These are phyloP conservation scores for Limenitis arthemis DNA, from an alignment of 2,888 invertebrate genomes.

Conservation along the genomic window DNA sequence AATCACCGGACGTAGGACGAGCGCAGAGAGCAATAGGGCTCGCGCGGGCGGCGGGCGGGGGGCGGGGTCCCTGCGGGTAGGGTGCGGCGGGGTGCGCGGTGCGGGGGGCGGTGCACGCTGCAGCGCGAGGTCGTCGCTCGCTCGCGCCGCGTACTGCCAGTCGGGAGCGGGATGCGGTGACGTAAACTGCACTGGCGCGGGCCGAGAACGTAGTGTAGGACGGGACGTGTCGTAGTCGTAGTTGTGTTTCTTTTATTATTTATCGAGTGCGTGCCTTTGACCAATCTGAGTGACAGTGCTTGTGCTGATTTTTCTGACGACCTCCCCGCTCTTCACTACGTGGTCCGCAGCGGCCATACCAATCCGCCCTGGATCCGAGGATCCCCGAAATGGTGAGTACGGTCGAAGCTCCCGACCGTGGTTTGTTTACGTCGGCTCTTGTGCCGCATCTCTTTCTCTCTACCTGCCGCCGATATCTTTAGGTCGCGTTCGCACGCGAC, in stretches of 20 bases:
- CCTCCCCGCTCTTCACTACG: slow-evolving; percentile 66
- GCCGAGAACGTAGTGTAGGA: slow-evolving; percentile 69
- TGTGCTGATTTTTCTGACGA: slow-evolving; percentile 48
- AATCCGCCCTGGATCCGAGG: slow-evolving; percentile 42
- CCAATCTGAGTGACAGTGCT: slow-evolving; percentile 52
- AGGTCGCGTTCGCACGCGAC: slow-evolving; percentile 61
- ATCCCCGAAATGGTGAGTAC: slow-evolving; percentile 70
- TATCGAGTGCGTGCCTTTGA: slow-evolving; percentile 50
- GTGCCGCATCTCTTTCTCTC: slow-evolving; percentile 60
- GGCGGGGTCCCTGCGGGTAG: slow-evolving; percentile 36
- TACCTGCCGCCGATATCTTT: slow-evolving; percentile 67
- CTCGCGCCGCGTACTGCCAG: slow-evolving; percentile 54
- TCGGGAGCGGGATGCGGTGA: slow-evolving; percentile 73
- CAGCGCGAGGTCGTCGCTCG: slow-evolving; percentile 70
- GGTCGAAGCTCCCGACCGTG: slow-evolving; percentile 66
- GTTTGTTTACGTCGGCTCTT: slow-evolving; percentile 69
- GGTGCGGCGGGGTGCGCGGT: slow-evolving; percentile 41
- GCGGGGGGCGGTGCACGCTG: slow-evolving; percentile 63
- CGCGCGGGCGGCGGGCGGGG: slow-evolving; percentile 35
- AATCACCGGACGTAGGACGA: slow-evolving; percentile 66
- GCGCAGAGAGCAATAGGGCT: slow-evolving; percentile 26
- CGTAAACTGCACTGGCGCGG: slow-evolving; percentile 70
- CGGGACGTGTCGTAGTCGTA: slow-evolving; percentile 62
- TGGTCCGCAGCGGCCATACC: slow-evolving; percentile 48
- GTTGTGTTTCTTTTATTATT: slow-evolving; percentile 35